Base-by-base conservation (phyloP, 2,888 invertebrate species). In the Lumbricus terrestris region DNA sequence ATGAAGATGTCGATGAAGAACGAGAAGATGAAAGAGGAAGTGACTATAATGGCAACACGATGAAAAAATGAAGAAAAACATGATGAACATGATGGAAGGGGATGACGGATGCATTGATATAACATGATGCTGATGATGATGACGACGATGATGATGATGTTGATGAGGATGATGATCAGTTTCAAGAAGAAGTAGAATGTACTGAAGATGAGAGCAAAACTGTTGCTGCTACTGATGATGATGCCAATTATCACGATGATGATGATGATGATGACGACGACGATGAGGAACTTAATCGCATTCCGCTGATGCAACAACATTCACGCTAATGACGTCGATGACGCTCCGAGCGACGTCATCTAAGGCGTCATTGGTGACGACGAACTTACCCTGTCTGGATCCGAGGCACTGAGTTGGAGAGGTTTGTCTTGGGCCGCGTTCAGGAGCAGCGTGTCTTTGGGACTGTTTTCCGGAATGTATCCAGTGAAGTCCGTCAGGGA, bases 341-440 rank as follows among this genome's bases (percentile, higher is more conserved):
- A 85, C 23, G 8, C 18, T 35, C 35, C 29, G 34, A 23, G 8
- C 37, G 83, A 13, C 37, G 85, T 23, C 23, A 37, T 4, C 23
- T 0, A 11, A 34, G 85, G 15, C 37, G 85, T 23, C 37, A 4
- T 35, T 90, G 82, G 34, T 5, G 15, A 8, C 4, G 85, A 35
- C 37, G 83, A 23, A 23, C 16, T 85, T 90, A 94, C 94, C 92
- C 93, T 92, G 91, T 94, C 94, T 15, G 92, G 92, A 91, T 94
- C 94, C 13, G 91, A 92, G 69, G 93, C 92, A 0, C 90, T 69
- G 23, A 94, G 89, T 85, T 92, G 89, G 15, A 94, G 90, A 8
- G 91, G 91, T 35, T 90, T 91, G 38, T 91, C 91, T 1, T 91
- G 90, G 35, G 89, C 88, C 3, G 82, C 89, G 69, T 92, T 88